These are phyloP conservation scores for Agonopterix arenella DNA, from an alignment of 2,888 invertebrate genomes.

Conservation along the genomic window DNA sequence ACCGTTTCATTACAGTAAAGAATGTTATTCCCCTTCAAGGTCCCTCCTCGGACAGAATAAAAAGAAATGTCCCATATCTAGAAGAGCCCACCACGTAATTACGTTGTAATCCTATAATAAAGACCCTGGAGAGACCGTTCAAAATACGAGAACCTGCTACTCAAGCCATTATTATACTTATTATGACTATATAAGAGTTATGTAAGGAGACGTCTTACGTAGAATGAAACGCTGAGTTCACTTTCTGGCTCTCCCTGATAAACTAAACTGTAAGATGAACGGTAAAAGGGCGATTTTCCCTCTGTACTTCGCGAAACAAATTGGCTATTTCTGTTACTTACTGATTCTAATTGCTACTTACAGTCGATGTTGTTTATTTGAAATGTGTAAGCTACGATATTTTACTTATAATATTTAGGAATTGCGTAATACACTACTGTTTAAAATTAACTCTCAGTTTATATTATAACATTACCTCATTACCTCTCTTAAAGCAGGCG, in stretches of 20 bases:
- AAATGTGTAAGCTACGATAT: background rate
- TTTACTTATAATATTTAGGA: background rate
- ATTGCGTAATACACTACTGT: too few species aligned
- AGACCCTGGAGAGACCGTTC: constrained; percentile 1
- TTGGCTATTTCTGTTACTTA: too few species aligned
- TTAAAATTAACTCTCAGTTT: background rate
- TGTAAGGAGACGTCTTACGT: background rate
- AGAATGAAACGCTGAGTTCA: constrained; percentile 1
- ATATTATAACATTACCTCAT: too few species aligned
- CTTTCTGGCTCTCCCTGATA: constrained; percentile 7
- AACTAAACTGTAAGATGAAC: constrained; percentile 1
- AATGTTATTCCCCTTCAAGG: background rate
- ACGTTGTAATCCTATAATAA: constrained; percentile 15
- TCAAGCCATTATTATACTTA: too few species aligned
- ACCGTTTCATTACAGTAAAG: background rate
- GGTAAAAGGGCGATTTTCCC: background rate
- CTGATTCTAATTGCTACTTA: background rate
- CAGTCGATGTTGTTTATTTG: background rate
- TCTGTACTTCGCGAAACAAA: background rate
- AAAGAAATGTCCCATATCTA: constrained; percentile 13
- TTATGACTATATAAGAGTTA: background rate
- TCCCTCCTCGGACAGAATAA: constrained; percentile 5
- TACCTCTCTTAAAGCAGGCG: too few species aligned
- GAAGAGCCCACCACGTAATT: constrained; percentile 9
- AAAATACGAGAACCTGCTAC: too few species aligned